phyloP scores from a whole-genome alignment of 2,797 vertebrate genomes.

The Sebastes umbrosus region DNA sequence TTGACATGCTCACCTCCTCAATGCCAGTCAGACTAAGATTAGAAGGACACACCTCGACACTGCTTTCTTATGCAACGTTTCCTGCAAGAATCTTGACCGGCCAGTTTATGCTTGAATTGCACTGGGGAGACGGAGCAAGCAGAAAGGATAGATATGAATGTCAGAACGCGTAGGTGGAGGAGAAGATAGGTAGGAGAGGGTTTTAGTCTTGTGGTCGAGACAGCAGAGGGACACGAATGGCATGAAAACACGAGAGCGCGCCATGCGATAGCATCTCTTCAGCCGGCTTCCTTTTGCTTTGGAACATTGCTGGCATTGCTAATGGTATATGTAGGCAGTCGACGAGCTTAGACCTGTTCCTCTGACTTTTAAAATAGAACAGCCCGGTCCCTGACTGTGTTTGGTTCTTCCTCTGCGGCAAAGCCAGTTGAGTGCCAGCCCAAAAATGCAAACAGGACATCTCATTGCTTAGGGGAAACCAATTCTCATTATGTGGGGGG shows the following conservation, averaged over 20 bases:
- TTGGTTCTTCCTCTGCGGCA: conserved; percentile 53
- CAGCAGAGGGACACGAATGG: conserved; percentile 52
- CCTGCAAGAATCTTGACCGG: conserved; percentile 61
- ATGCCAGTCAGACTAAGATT: conserved; percentile 48
- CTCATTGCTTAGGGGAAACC: conserved; percentile 63
- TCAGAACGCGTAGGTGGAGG: conserved; percentile 51
- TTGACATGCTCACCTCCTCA: conserved; percentile 69
- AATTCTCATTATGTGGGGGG: conserved; percentile 60
- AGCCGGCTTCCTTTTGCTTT: conserved; percentile 73
- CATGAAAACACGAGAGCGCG: conserved; percentile 64
- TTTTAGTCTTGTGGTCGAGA: conserved; percentile 49
- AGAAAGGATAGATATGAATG: conserved; percentile 22
- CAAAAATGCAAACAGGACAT: conserved; percentile 80
- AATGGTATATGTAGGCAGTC: conserved; percentile 77
- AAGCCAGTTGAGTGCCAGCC: conserved; percentile 51
- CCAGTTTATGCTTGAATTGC: conserved; percentile 62
- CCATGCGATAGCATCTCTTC: conserved; percentile 80
- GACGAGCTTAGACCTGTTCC: conserved; percentile 79
- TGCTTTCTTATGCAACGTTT: conserved; percentile 10
- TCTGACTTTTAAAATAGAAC: conserved; percentile 79
- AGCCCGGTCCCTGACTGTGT: conserved; percentile 48
- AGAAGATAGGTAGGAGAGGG: conserved; percentile 52
- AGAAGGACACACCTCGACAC: conserved; percentile 54
- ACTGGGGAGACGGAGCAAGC: conserved; percentile 37
- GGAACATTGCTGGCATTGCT: conserved; percentile 83